Base-by-base conservation (phyloP, 2,888 invertebrate genomes). In the Leptopilina myrica region DNA sequence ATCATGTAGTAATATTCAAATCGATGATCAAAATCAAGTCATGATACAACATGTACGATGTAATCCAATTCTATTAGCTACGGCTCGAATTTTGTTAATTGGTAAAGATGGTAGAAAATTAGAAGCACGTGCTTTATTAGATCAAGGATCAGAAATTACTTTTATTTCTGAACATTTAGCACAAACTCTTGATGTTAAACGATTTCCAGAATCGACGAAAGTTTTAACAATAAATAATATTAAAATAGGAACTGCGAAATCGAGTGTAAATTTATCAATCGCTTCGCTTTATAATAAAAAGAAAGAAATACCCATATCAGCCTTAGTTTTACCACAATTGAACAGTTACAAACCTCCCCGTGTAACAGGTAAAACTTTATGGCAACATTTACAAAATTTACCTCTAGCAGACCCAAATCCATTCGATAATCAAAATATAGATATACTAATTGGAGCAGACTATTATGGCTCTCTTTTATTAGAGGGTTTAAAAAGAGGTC, bases 281-380 rank as follows among this genome's bases (percentile, higher is more conserved):
- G 12, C 5, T 11, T 56, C 56, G 1, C n/a, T 56, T 12, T 14
- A 56, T 56, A n/a, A 14, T 56, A 14, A n/a, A 56, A n/a, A n/a
- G n/a, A n/a, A n/a, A n/a, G n/a, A n/a, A n/a, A 56, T 56, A n/a
- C 56, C 12, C n/a, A 8, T 56, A 11, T 56, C 56, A 8, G 56
- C 56, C 1, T 56, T 56, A 11, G n/a, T 56, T 14, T 12, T 56
- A 1, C 5, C 56, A 56, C 56, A 56, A 5, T 56, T 56, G 5
- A 56, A n/a, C 12, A n/a, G 56, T 56, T 56, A 56, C 14, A 56
- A 9, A 12, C 81, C 0, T 65, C 78, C 46, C 5, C 46, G 46
- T 46, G 8, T 46, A 46, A 46, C 46, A 46, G 9, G 4, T 46
- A 9, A 46, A 46, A 46, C 9, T 2, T 46, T 5, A 46, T 46